These are phyloP conservation scores for Odontesthes bonariensis DNA, from an alignment of 2,113 vertebrate genomes.

Conservation along the genomic window DNA sequence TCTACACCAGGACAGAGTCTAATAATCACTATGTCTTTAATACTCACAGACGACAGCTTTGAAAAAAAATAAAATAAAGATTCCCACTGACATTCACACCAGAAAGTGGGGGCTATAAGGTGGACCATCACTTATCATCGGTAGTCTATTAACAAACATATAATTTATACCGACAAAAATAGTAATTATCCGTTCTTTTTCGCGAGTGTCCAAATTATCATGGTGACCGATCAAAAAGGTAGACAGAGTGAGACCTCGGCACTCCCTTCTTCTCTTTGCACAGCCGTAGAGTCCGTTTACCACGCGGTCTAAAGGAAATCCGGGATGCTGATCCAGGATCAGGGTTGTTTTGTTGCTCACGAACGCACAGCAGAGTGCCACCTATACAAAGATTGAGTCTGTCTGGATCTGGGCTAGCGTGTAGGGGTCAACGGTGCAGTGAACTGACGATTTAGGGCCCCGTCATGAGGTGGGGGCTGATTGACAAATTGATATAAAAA, in stretches of 20 bases:
- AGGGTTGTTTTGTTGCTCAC: constrained; percentile 72
- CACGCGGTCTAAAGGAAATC: constrained; percentile 59
- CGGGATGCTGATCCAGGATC: constrained; percentile 65
- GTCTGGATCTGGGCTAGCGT: constrained; percentile 1
- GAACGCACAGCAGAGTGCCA: constrained; percentile 10
- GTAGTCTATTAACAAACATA: not conserved
- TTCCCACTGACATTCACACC: not conserved
- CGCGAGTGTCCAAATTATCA: not conserved
- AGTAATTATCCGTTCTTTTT: not conserved
- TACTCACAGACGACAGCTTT: too few relatives aligned
- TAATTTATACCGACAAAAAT: not conserved
- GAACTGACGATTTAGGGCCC: not conserved
- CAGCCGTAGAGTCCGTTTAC: constrained; percentile 62
- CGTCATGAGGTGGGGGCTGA: too few relatives aligned
- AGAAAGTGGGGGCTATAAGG: not conserved
- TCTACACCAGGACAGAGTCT: not conserved
- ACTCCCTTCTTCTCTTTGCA: not conserved
- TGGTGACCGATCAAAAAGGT: not conserved
- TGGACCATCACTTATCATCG: not conserved
- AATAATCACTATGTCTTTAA: not conserved
- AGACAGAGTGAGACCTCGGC: constrained; percentile 61
- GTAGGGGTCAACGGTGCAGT: not conserved
- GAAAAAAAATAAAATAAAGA: not conserved
- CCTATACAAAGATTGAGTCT: constrained; percentile 30
- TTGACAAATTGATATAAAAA: too few relatives aligned